Percentiles rank a stretch among this genome's conserved stretches.
Evolutionary conservation across 2,888 invertebrate genomes (phyloP).

Genomic region (Caenorhabditis sulstoni): DNA sequence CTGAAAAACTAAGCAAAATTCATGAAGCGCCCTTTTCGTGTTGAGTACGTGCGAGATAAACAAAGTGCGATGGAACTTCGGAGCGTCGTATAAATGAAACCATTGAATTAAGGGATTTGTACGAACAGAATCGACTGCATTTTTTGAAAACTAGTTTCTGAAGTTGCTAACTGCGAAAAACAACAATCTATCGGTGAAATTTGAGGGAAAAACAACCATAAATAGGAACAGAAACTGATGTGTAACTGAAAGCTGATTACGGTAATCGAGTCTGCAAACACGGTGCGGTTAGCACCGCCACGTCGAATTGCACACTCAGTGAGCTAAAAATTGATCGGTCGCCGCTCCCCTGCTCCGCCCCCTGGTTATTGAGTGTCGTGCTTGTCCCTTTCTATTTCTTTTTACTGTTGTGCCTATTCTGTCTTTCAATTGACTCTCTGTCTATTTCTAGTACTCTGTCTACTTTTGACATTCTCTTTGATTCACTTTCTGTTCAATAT

Average conservation of each 20-base stretch:
- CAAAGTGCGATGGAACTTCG: constrained; percentile 21
- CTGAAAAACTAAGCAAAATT: not conserved
- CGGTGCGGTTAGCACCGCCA: constrained; percentile 7
- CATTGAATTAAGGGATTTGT: no score
- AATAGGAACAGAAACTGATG: not conserved
- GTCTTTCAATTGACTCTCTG: constrained; percentile 29
- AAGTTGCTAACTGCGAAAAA: no score
- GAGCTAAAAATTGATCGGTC: constrained; percentile 5
- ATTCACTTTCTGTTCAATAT: constrained; percentile 36
- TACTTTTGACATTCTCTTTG: constrained; percentile 36
- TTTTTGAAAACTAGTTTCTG: no score
- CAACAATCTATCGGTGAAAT: no score
- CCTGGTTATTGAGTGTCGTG: not conserved
- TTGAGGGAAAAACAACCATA: not conserved
- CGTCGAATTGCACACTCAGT: constrained; percentile 18
- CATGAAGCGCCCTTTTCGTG: constrained; percentile 43
- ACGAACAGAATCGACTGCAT: no score
- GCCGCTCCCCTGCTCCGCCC: not conserved
- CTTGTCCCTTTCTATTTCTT: constrained; percentile 22
- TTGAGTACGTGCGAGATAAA: constrained; percentile 34
- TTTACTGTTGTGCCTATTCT: constrained; percentile 32
- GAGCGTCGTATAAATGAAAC: constrained; percentile 34
- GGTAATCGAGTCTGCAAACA: constrained; percentile 27
- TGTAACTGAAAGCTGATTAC: constrained; percentile 7
- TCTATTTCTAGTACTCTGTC: constrained; percentile 42